Conservation (phyloP, 2,888 invertebrate genomes). For the Pandemis heparana region DNA sequence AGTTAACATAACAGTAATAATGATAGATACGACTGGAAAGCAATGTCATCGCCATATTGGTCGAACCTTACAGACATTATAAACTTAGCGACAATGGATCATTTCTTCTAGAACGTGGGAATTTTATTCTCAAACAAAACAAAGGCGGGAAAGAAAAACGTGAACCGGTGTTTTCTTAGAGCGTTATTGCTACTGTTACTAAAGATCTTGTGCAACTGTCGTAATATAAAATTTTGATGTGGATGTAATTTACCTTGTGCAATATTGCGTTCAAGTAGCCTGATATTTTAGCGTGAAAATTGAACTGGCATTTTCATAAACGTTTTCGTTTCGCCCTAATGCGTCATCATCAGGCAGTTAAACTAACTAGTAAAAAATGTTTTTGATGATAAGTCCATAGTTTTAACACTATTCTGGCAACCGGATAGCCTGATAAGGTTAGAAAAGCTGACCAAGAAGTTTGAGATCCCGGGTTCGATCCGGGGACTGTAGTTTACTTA, state of each 20-base stretch:
- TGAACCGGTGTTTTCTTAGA: conserved; percentile 66
- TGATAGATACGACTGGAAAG: conserved; percentile 28
- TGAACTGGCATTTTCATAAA: neutral
- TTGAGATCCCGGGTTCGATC: too few relatives aligned
- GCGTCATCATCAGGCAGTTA: neutral
- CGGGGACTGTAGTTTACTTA: too few relatives aligned
- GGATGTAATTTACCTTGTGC: conserved; percentile 31
- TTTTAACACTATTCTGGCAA: too few relatives aligned
- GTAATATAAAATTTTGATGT: conserved; percentile 35
- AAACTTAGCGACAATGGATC: conserved; percentile 53
- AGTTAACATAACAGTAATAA: too few relatives aligned
- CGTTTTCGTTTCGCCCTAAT: neutral
- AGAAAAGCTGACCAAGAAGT: too few relatives aligned
- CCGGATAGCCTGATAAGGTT: too few relatives aligned
- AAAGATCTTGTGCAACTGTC: conserved; percentile 61
- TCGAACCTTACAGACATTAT: conserved; percentile 41
- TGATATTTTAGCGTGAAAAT: conserved; percentile 30
- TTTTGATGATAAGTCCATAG: too few relatives aligned
- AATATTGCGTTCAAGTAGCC: conserved; percentile 26
- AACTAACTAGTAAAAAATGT: neutral
- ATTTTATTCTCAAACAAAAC: conserved; percentile 65
- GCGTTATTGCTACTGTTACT: conserved; percentile 65
- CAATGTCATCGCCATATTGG: conserved; percentile 29
- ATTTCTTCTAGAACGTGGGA: conserved; percentile 75
- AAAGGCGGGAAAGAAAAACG: conserved; percentile 67